A percentile compares a stretch with the other conserved stretches of the same genome.
Conservation (phyloP, 1,140 invertebrate species). For the Psix sp. region DNA sequence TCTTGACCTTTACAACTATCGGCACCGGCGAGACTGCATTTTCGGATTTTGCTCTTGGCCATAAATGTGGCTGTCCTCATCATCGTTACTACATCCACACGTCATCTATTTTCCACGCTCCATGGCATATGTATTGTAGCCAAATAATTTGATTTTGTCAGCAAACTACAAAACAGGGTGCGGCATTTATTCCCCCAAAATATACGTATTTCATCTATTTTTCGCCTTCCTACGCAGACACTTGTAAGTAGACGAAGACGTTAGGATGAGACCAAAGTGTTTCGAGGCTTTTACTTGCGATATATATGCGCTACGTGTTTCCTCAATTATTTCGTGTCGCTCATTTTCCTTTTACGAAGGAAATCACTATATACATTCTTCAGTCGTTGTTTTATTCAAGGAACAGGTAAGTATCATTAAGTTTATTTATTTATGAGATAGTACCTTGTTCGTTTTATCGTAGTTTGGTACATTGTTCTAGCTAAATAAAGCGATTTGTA, state of each 20-base stretch:
- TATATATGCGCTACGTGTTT: conserved; percentile 44
- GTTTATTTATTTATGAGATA: conserved; percentile 37
- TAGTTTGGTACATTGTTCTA: conserved; percentile 2
- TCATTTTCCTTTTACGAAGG: conserved; percentile 46
- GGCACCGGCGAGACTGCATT: not conserved
- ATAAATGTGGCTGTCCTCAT: too few relatives aligned
- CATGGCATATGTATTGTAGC: too few relatives aligned
- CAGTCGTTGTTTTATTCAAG: conserved; percentile 37
- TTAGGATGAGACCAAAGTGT: conserved; percentile 39
- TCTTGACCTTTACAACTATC: conserved; percentile 8
- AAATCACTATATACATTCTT: conserved; percentile 48
- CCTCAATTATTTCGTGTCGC: conserved; percentile 47
- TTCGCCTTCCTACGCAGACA: conserved; percentile 13
- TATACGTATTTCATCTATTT: conserved; percentile 15
- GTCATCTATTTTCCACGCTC: too few relatives aligned
- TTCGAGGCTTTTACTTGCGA: conserved; percentile 37
- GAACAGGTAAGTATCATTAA: conserved; percentile 32
- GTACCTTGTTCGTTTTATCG: conserved; percentile 2
- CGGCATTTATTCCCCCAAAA: too few relatives aligned
- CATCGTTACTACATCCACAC: too few relatives aligned
- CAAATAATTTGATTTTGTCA: too few relatives aligned
- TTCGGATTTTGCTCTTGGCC: not conserved
- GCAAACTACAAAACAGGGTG: too few relatives aligned
- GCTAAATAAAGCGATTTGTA: conserved; percentile 22
- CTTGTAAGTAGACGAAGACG: conserved; percentile 23